phyloP scores from a whole-genome alignment of 2,113 vertebrate species.

The Hippocampus guttulatus region DNA sequence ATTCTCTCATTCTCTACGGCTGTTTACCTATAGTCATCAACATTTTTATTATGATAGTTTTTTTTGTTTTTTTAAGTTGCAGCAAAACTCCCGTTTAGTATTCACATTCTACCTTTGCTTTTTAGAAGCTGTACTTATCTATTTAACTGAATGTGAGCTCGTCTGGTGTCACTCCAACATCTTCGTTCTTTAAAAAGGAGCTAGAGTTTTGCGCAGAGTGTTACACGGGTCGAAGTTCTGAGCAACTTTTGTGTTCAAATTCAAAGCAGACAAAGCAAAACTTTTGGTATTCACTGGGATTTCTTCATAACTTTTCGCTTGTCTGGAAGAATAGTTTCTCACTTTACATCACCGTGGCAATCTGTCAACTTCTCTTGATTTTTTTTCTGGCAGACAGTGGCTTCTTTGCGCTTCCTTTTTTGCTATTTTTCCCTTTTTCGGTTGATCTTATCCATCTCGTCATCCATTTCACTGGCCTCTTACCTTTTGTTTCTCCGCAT shows the following conservation, averaged over 20 bases:
- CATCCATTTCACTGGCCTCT: constrained; percentile 2
- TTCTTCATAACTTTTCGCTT: constrained; percentile 1
- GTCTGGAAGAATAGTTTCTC: constrained; percentile 9
- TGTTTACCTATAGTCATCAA: background rate
- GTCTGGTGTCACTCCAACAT: background rate
- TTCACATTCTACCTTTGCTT: background rate
- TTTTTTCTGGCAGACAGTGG: constrained; percentile 2
- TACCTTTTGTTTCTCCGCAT: constrained; percentile 8
- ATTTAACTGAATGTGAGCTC: background rate
- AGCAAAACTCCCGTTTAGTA: background rate
- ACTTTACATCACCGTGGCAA: background rate
- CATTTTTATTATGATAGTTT: background rate
- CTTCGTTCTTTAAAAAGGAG: background rate
- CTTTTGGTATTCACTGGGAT: constrained; percentile 6
- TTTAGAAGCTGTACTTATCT: background rate
- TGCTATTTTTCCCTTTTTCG: constrained; percentile 2
- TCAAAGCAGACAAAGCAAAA: background rate
- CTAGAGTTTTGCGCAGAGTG: background rate
- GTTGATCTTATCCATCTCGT: background rate
- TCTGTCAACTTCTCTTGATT: background rate
- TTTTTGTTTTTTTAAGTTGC: background rate
- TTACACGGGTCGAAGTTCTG: background rate
- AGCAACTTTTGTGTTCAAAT: background rate
- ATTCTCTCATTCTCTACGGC: background rate
- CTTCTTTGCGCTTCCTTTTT: background rate